These are phyloP conservation scores for Aporophyla lueneburgensis DNA, from an alignment of 2,888 invertebrate genomes.

Conservation along the genomic window DNA sequence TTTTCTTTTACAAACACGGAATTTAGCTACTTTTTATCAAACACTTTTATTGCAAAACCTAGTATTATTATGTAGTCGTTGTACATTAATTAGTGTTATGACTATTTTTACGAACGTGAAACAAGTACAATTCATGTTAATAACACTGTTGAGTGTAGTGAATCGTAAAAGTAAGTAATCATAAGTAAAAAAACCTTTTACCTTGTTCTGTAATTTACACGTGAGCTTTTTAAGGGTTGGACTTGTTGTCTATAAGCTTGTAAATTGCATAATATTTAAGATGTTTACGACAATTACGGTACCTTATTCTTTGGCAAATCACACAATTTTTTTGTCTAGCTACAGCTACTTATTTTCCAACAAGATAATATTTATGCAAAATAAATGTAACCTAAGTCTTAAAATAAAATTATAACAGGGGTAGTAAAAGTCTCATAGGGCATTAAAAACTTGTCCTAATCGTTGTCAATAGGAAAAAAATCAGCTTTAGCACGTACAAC, in stretches of 20 bases:
- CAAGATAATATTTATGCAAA: not conserved
- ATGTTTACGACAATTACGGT: not conserved
- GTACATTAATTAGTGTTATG: slow-evolving; percentile 55
- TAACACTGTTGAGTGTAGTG: slow-evolving; percentile 56
- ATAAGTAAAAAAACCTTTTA: slow-evolving; percentile 74
- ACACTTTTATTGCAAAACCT: slow-evolving; percentile 34
- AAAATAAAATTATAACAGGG: too few species aligned
- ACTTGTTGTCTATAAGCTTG: slow-evolving; percentile 60
- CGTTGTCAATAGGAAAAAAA: not conserved
- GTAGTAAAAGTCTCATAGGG: not conserved
- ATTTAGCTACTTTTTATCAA: slow-evolving; percentile 29
- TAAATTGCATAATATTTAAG: slow-evolving; percentile 48
- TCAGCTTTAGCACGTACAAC: not conserved
- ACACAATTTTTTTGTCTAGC: not conserved
- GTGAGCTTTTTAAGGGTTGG: slow-evolving; percentile 70
- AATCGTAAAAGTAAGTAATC: slow-evolving; percentile 73
- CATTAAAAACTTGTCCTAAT: not conserved
- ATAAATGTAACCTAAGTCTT: too few species aligned
- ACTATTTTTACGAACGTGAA: slow-evolving; percentile 56
- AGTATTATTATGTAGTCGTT: slow-evolving; percentile 24
- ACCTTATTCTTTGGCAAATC: too few species aligned
- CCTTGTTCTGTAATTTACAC: slow-evolving; percentile 72
- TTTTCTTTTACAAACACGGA: slow-evolving; percentile 33
- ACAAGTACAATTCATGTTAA: slow-evolving; percentile 58
- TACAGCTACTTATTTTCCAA: not conserved